Evolutionary conservation across 2,888 invertebrate species (phyloP).

Genomic region (Caenorhabditis sp.): DNA sequence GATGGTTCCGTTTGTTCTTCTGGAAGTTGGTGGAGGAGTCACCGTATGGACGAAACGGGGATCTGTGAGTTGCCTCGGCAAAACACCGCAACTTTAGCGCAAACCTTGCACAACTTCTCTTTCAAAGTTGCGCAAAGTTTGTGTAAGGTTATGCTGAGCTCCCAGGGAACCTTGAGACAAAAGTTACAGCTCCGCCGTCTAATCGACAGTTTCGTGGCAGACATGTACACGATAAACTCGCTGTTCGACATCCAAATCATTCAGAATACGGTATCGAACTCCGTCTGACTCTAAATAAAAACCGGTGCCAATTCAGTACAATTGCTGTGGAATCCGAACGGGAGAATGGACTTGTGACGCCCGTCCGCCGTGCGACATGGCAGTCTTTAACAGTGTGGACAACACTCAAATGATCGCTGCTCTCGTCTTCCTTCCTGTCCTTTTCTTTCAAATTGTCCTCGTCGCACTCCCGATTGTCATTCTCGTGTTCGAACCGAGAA

Average conservation of each 20-base stretch:
- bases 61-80: too few relatives aligned
- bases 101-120: too few relatives aligned
- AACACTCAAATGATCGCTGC: constrained; percentile 34
- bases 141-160: too few relatives aligned
- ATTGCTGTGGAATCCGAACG: constrained; percentile 21
- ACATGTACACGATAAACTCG: constrained; percentile 16
- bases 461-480: not conserved
- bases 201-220: constrained; percentile 15
- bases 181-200: not conserved
- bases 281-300: not conserved
- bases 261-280: not conserved
- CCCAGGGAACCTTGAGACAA: too few relatives aligned
- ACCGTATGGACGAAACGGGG: constrained; percentile 11
- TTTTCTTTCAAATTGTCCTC: constrained; percentile 5
- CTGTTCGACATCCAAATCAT: constrained; percentile 11
- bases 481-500: constrained; percentile 10
- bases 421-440: constrained; percentile 16
- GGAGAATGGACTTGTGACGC: constrained; percentile 2
- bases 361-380: constrained; percentile 1
- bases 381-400: constrained; percentile 29
- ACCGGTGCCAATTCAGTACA: constrained; percentile 13
- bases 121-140: too few relatives aligned
- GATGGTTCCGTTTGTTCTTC: constrained; percentile 1
- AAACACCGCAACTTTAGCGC: too few relatives aligned
- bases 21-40: constrained; percentile 17